Conservation (phyloP, 1,140 invertebrate genomes). For the Lasioglossum albipes region DNA sequence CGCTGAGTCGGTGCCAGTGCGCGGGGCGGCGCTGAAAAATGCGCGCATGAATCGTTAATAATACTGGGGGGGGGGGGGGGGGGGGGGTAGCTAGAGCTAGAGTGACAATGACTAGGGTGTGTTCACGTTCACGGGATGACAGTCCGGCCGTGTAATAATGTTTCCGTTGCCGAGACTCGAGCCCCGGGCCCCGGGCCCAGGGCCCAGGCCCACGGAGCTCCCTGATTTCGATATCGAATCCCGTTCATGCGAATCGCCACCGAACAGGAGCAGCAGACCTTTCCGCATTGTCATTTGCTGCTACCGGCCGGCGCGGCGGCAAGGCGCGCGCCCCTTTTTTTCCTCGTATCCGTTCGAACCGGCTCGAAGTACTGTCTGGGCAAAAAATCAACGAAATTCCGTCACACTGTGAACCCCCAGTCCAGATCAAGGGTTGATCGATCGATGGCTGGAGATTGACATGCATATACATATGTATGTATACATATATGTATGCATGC, state of each 20-base stretch:
- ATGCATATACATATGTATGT: too few species aligned
- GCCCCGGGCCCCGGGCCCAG: too few species aligned
- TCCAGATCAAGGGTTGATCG: background rate
- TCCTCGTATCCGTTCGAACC: background rate
- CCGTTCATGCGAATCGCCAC: background rate
- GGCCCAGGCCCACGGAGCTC: background rate
- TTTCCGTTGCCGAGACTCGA: background rate
- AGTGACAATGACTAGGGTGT: background rate
- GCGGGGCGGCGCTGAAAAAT: background rate
- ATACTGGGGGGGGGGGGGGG: too few species aligned
- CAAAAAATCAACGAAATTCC: background rate
- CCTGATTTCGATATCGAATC: background rate
- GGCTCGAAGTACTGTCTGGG: background rate
- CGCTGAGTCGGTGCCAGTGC: background rate
- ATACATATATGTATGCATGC: too few species aligned
- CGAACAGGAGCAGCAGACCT: background rate
- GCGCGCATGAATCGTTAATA: background rate
- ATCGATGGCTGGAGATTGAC: background rate
- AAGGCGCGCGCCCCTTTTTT: background rate
- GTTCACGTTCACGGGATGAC: background rate
- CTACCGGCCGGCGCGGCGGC: background rate
- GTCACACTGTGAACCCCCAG: background rate
- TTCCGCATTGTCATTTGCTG: conserved; percentile 1
- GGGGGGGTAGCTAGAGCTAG: background rate
- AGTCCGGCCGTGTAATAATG: background rate